Evolutionary conservation across 2,113 vertebrate species (phyloP), one percentile per base, ranked within the genome.

Genomic region (Pandion haliaetus): DNA sequence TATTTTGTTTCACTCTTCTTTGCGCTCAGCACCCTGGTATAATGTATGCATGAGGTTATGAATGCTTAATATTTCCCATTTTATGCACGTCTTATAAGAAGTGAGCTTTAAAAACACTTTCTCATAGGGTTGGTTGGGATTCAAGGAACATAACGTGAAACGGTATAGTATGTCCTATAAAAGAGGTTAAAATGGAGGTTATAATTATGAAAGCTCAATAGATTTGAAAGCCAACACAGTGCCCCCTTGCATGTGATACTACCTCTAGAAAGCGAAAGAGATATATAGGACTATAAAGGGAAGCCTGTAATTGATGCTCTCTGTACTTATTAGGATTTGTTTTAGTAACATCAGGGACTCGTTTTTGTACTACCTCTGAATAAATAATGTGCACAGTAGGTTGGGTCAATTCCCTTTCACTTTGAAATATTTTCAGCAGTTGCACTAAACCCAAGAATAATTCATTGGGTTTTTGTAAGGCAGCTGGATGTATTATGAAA

Each of bases 331-430:
- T 94, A 97, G 95, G 95, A 88, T 98, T 98, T 98, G 98, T 97
- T 98, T 98, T 96, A 96, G 95, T 96, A 98, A 98, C 95, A 94
- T 96, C 96, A 92, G 96, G 97, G 97, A 97, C 97, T 97, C 90
- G 63, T 97, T 98, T 98, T 97, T 98, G 93, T 97, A 95, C 96
- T 96, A 70, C 95, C 95, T 98, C 97, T 98, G 97, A 98, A 98
- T 98, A 98, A 97, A 97, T 98, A 97, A 98, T 97, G 90, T 96
- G 95, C 97, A 93, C 96, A 90, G 97, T 96, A 98, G 95, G 90
- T 94, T 96, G 97, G 97, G 96, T 97, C 98, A 97, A 95, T 97
- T 98, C 98, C 96, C 97, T 93, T 97, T 96, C 97, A 63, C 94
- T 97, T 95, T 94, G 95, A 98, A 98, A 97, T 95, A 94, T 96